phyloP scores from a whole-genome alignment of 2,888 invertebrate species.

The Cheilosia variabilis region DNA sequence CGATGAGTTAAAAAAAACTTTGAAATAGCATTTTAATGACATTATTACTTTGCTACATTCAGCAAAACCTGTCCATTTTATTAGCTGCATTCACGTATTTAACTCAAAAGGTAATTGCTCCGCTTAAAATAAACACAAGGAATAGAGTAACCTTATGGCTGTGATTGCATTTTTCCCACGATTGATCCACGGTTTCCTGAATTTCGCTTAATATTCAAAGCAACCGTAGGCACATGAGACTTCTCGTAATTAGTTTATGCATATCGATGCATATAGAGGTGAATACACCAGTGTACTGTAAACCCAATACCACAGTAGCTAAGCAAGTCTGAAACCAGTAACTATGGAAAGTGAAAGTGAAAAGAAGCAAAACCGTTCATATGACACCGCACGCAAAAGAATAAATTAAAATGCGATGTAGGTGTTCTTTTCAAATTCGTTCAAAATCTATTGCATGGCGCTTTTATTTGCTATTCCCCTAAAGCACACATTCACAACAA shows the following conservation, averaged over 20 bases:
- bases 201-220: neutral
- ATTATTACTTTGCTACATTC: too few species aligned
- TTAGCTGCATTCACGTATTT: too few species aligned
- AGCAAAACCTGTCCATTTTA: too few species aligned
- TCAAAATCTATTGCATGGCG: slow-evolving; percentile 74
- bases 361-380: neutral
- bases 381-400: neutral
- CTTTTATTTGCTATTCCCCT: slow-evolving; percentile 51
- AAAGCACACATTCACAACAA: slow-evolving; percentile 47
- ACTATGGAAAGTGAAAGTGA: slow-evolving; percentile 22
- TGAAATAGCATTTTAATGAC: too few species aligned
- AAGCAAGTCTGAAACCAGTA: slow-evolving; percentile 25
- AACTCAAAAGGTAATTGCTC: too few species aligned
- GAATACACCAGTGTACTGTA: too few species aligned
- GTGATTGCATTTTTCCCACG: slow-evolving; percentile 6
- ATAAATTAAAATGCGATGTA: slow-evolving; percentile 6
- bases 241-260: neutral
- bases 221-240: neutral
- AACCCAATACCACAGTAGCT: slow-evolving; percentile 8
- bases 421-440: slow-evolving; percentile 47
- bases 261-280: neutral
- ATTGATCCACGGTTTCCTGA: neutral
- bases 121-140: too few species aligned
- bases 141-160: too few species aligned
- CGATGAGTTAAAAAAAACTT: too few species aligned